Conservation (phyloP, 2,888 invertebrate species). For the Cantharis flavilabris region DNA sequence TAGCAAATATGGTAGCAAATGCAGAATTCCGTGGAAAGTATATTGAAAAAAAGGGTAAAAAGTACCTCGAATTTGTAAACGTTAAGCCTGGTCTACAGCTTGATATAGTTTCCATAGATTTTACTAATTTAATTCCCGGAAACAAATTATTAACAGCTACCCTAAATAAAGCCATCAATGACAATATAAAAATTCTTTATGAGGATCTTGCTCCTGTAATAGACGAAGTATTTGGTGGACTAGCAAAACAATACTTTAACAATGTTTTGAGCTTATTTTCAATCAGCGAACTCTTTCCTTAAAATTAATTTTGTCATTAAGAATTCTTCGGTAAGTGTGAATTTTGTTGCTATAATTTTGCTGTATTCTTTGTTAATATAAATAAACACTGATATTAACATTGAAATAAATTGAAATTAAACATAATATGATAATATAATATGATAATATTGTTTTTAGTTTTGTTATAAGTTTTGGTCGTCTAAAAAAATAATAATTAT, state of each 20-base stretch:
- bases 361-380: too few relatives aligned
- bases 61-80: background rate
- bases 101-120: conserved; percentile 34
- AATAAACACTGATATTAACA: too few relatives aligned
- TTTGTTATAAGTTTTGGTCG: too few relatives aligned
- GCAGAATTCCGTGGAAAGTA: background rate
- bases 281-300: conserved; percentile 40
- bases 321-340: background rate
- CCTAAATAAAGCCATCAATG: conserved; percentile 50
- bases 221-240: conserved; percentile 34
- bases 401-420: too few relatives aligned
- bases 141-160: conserved; percentile 40
- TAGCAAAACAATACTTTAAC: conserved; percentile 34
- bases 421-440: too few relatives aligned
- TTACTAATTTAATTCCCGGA: conserved; percentile 41
- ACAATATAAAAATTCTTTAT: conserved; percentile 49
- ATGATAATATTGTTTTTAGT: too few relatives aligned
- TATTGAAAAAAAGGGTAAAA: background rate
- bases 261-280: conserved; percentile 39
- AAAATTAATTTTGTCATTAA: background rate
- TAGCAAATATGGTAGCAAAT: background rate
- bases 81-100: conserved; percentile 5
- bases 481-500: too few relatives aligned
- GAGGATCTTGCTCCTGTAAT: conserved; percentile 51
- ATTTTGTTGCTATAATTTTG: background rate